Evolutionary conservation across 2,797 vertebrate species (phyloP), one percentile per base, ranked within the genome.

Genomic region (Apogon talboti): DNA sequence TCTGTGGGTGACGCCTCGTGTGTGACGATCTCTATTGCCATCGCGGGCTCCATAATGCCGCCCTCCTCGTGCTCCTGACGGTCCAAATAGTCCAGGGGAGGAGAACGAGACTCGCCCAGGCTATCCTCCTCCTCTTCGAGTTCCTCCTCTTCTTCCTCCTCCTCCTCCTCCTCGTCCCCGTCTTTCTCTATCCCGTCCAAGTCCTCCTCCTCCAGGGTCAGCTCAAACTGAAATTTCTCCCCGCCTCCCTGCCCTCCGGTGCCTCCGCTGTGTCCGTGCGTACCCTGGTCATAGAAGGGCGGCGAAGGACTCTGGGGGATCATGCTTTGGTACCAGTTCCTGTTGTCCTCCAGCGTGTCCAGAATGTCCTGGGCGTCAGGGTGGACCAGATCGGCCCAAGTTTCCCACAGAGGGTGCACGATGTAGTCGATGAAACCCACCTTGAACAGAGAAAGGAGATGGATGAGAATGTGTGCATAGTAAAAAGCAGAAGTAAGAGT

Each of bases 251-350:
- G 86, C 0, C 84, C 86, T 3, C 86, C 92, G 0, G 81, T 79
- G 15, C 87, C 94, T 48, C 94, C 89, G 1, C 92, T 82, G 72
- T 95, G 96, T 69, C 95, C 95, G 78, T 97, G 96, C 41, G 94
- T 92, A 76, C 90, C 94, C 62, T 93, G 92, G 65, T 98, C 96
- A 0, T 98, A 97, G 83, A 98, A 94, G 0, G 97, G 96, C 11
- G 98, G 97, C 13, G 97, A 98, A 0, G 98, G 98, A 74, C 97
- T 98, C 89, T 98, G 97, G 50, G 98, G 97, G 76, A 99, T 98
- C 97, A 98, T 99, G 89, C 98, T 99, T 94, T 98, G 98, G 92
- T 99, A 99, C 97, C 98, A 99, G 94, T 99, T 98, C 89, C 98
- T 95, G 92, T 99, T 99, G 90, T 99, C 98, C 90, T 99, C 98